These are phyloP conservation scores for Allophyes oxyacanthae DNA, from an alignment of 2,888 invertebrate genomes.

Conservation along the genomic window DNA sequence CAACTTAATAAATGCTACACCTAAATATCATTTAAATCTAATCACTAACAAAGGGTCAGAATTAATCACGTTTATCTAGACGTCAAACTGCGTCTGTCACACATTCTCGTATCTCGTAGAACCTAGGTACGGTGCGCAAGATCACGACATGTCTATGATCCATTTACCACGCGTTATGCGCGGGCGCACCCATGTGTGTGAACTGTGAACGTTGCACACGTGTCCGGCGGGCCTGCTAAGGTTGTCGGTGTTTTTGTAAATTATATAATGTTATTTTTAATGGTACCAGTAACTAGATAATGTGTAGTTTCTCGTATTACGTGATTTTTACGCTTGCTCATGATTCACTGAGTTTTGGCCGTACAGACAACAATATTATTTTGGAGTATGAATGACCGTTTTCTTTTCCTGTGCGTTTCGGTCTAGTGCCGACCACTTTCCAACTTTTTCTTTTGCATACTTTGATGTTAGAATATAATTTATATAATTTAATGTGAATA, in stretches of 20 bases:
- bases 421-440: no score
- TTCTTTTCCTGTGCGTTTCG: no score
- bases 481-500: no score
- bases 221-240: conserved; percentile 30
- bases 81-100: conserved; percentile 14
- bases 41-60: no score
- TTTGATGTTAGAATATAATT: no score
- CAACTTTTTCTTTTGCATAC: no score
- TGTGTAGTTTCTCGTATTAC: neutral
- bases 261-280: conserved; percentile 25
- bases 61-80: conserved; percentile 39
- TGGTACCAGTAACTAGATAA: conserved; percentile 14
- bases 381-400: no score
- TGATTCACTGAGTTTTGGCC: no score
- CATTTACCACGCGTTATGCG: conserved; percentile 41
- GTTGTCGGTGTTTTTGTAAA: conserved; percentile 37
- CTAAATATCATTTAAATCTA: no score
- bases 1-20: no score
- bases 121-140: conserved; percentile 16
- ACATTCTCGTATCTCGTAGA: neutral
- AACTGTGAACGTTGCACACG: conserved; percentile 39
- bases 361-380: no score
- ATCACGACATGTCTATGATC: conserved; percentile 40
- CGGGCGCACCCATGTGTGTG: conserved; percentile 54
- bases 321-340: neutral